Evolutionary conservation across 2,113 vertebrate genomes (phyloP).

Genomic region (Mohoua ochrocephala): DNA sequence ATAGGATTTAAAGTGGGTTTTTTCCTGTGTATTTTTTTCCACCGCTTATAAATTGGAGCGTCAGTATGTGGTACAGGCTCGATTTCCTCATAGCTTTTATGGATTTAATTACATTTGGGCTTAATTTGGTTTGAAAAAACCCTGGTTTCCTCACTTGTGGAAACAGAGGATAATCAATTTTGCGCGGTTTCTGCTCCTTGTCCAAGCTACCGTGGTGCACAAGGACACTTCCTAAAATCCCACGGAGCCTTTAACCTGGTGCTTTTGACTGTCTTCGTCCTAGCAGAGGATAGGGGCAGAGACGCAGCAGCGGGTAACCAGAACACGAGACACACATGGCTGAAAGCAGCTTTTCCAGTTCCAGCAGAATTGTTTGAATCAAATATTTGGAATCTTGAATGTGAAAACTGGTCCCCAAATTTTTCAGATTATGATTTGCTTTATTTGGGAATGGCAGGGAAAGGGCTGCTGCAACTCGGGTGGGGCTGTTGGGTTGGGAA

Average conservation of each 20-base stretch:
- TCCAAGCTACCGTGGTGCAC: neutral
- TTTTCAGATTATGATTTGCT: neutral
- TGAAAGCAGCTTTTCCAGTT: neutral
- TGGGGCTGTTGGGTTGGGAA: neutral
- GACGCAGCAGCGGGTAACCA: accelerated
- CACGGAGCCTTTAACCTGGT: neutral
- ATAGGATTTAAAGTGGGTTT: neutral
- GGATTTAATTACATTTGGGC: slow-evolving; percentile 32
- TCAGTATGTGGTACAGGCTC: neutral
- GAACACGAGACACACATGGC: accelerated
- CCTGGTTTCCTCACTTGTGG: neutral
- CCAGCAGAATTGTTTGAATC: neutral
- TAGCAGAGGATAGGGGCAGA: neutral
- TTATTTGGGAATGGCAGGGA: neutral
- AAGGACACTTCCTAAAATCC: neutral
- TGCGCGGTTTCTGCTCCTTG: neutral
- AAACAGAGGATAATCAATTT: slow-evolving; percentile 17
- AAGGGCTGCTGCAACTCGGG: accelerated
- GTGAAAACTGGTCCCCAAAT: neutral
- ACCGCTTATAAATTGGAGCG: neutral
- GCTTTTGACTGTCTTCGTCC: neutral
- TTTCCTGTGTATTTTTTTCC: neutral
- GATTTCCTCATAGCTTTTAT: slow-evolving; percentile 19
- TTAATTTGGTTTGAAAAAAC: slow-evolving; percentile 31
- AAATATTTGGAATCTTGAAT: neutral